Evolutionary conservation across 2,797 vertebrate genomes (phyloP).

Genomic region (Chiloscyllium punctatum): DNA sequence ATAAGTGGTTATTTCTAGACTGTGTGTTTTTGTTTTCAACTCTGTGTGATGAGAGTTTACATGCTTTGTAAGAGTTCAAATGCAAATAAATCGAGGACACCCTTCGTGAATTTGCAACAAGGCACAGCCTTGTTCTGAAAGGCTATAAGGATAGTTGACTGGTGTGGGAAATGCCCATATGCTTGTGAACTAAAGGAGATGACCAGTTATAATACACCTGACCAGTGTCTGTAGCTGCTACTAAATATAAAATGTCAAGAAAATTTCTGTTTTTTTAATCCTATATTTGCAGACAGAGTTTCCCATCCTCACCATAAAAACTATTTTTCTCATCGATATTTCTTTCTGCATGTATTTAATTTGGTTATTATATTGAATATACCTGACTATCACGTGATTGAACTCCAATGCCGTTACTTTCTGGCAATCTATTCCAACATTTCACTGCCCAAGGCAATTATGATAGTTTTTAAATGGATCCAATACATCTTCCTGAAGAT

Average conservation of each 20-base stretch:
- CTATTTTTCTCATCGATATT: neutral
- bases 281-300: neutral
- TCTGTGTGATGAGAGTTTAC: neutral
- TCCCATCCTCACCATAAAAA: neutral
- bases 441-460: neutral
- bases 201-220: no score
- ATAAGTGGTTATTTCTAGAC: neutral
- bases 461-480: neutral
- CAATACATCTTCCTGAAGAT: neutral
- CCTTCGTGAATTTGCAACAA: neutral
- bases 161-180: neutral
- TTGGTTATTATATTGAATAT: no score
- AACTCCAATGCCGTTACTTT: neutral
- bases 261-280: neutral
- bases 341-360: no score
- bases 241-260: neutral
- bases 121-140: neutral
- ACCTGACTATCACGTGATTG: neutral
- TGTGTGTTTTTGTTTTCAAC: neutral
- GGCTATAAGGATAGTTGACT: neutral
- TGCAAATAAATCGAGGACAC: neutral
- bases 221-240: neutral
- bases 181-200: neutral
- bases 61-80: neutral
- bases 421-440: neutral